These are phyloP conservation scores for Gorsachius magnificus DNA, from an alignment of 2,797 vertebrate genomes.

Conservation along the genomic window DNA sequence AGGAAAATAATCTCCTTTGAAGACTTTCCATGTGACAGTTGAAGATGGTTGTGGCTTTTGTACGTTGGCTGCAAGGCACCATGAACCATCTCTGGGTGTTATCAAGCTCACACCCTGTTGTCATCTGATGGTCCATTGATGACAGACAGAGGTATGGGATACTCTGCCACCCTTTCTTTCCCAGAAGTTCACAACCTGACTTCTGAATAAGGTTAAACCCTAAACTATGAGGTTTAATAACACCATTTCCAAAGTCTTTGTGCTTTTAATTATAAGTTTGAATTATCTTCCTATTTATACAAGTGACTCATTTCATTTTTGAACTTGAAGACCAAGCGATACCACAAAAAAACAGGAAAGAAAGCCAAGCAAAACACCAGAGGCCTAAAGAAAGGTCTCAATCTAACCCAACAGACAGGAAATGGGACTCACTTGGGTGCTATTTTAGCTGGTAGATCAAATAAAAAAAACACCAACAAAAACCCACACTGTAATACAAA, in stretches of 20 bases:
- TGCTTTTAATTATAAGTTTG: background rate
- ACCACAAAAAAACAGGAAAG: background rate
- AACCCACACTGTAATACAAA: background rate
- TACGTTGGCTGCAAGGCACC: background rate
- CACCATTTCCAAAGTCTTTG: background rate
- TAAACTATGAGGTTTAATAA: background rate
- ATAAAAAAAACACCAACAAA: background rate
- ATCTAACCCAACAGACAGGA: background rate
- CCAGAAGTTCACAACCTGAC: background rate
- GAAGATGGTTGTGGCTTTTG: background rate
- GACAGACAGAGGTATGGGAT: background rate
- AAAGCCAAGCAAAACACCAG: background rate
- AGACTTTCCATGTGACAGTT: rapidly evolving
- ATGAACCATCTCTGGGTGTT: background rate
- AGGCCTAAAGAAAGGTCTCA: background rate
- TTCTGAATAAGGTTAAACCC: background rate
- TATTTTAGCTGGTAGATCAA: background rate
- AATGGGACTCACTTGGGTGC: background rate
- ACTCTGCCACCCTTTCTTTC: background rate
- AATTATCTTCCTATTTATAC: background rate
- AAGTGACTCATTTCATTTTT: background rate
- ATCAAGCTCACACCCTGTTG: background rate
- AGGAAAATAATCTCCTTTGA: background rate
- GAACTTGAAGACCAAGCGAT: background rate
- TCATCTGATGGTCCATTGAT: background rate